A percentile compares a stretch with the other conserved stretches of the same genome.
Conservation (phyloP, 2,113 vertebrate genomes). For the Pitta sordida region DNA sequence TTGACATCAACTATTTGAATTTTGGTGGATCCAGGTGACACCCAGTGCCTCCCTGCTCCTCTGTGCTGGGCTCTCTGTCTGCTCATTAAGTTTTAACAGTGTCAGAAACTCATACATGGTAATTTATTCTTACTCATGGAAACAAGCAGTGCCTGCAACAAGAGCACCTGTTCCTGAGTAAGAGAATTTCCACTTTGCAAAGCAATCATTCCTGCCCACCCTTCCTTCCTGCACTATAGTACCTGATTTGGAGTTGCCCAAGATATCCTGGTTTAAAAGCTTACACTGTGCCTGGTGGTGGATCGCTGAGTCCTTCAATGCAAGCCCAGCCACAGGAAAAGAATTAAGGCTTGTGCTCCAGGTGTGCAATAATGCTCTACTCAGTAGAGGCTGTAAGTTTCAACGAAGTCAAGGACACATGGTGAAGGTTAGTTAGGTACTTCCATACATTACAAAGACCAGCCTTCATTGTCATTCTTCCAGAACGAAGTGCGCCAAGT, state of each 20-base stretch:
- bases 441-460: rapidly evolving
- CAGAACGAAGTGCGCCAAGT: background rate
- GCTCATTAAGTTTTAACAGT: background rate
- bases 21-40: rapidly evolving
- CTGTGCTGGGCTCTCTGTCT: background rate
- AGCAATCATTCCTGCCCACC: background rate
- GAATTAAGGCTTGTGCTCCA: background rate
- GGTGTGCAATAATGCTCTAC: background rate
- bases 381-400: background rate
- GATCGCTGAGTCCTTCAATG: background rate
- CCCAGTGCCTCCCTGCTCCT: background rate
- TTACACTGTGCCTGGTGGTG: background rate
- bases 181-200: background rate
- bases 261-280: background rate
- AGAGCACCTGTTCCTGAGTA: background rate
- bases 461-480: background rate
- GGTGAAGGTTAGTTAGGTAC: background rate
- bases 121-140: background rate
- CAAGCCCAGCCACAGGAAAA: background rate
- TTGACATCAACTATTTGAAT: background rate
- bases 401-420: background rate
- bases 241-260: background rate
- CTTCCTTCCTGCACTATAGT: background rate
- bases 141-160: background rate
- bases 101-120: background rate